A percentile compares a stretch with the other conserved stretches of the same genome.
Evolutionary conservation across 1,140 invertebrate species (phyloP).

Genomic region (Sarcophaga peregrina): DNA sequence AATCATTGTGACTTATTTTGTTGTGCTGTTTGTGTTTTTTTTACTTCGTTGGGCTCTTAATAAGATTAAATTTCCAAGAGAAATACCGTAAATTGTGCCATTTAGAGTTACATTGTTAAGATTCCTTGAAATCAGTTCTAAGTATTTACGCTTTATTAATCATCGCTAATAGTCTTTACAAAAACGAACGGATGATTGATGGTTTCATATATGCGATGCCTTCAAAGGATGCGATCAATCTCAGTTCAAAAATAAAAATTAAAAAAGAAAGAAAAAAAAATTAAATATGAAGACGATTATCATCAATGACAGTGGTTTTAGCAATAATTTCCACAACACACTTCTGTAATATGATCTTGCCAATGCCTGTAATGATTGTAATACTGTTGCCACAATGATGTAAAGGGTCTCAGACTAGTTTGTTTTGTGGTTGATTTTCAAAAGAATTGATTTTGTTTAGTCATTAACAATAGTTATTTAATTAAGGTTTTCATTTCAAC

Average conservation of each 20-base stretch:
- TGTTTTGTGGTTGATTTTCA: not conserved
- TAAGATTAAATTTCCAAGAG: constrained; percentile 22
- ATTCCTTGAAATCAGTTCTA: constrained; percentile 23
- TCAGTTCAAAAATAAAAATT: not conserved
- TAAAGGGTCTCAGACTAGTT: not conserved
- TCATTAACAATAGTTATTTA: not conserved
- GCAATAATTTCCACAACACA: not conserved
- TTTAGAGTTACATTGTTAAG: not conserved
- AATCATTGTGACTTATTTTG: not conserved
- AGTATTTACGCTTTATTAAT: constrained; percentile 40
- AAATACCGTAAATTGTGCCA: not conserved
- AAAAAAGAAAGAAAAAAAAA: no score
- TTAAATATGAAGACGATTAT: not conserved
- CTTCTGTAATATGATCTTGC: not conserved
- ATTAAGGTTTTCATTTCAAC: not conserved
- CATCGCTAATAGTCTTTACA: constrained; percentile 20
- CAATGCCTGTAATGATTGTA: not conserved
- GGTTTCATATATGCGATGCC: not conserved
- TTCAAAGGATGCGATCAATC: constrained; percentile 32
- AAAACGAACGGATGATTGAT: constrained; percentile 16
- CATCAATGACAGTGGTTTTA: not conserved
- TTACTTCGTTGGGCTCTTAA: not conserved
- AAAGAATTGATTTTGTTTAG: no score
- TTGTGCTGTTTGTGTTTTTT: not conserved
- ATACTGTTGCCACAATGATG: not conserved